These are phyloP conservation scores for Aproaerema taeniolella DNA, from an alignment of 2,888 invertebrate species.

Conservation along the genomic window DNA sequence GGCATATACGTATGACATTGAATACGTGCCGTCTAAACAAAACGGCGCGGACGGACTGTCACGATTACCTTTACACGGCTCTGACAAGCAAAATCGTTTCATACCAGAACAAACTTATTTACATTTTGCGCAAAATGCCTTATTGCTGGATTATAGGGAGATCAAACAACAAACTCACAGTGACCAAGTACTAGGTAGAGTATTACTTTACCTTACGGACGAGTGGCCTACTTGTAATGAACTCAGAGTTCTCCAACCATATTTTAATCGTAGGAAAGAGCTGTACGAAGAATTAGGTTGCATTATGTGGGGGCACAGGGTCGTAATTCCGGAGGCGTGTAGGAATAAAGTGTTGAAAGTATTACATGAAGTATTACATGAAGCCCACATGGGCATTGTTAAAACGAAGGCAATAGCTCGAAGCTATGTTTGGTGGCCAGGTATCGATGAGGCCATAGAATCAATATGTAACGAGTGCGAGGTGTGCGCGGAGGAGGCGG, in stretches of 20 bases:
- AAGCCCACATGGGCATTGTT: slow-evolving; percentile 18
- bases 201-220: neutral
- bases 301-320: slow-evolving; percentile 20
- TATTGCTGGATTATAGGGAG: slow-evolving; percentile 6
- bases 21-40: slow-evolving; percentile 10
- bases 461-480: neutral
- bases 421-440: slow-evolving; percentile 19
- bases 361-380: slow-evolving; percentile 16
- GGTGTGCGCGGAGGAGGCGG: slow-evolving; percentile 6
- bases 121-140: slow-evolving; percentile 9
- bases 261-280: neutral
- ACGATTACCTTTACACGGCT: too few relatives aligned
- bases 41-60: slow-evolving; percentile 14
- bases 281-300: slow-evolving; percentile 1
- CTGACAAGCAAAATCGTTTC: too few relatives aligned
- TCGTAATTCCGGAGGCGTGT: slow-evolving; percentile 15
- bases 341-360: slow-evolving; percentile 7
- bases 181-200: neutral
- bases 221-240: neutral
- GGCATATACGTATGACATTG: slow-evolving; percentile 11
- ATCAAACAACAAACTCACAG: neutral
- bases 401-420: slow-evolving; percentile 18
- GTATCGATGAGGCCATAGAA: neutral
- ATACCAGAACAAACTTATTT: slow-evolving; percentile 10
- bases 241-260: neutral